Percentiles rank a stretch among this genome's conserved stretches.
Conservation (phyloP, 2,888 invertebrate species). For the Andrena praecox region DNA sequence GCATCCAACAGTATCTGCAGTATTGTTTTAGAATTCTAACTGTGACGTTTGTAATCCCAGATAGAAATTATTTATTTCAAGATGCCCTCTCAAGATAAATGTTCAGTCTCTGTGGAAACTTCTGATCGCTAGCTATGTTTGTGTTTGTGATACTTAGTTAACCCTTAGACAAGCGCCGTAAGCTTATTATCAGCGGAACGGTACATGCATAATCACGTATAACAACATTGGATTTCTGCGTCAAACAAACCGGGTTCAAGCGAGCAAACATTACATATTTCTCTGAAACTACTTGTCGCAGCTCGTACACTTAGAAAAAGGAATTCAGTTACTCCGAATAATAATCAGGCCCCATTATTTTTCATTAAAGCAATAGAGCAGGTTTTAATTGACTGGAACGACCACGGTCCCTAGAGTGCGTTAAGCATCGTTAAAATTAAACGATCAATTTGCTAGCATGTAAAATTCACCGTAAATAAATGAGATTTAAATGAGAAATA, state of each 20-base stretch:
- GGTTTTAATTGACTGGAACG: too few relatives aligned
- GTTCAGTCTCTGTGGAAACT: conserved; percentile 13
- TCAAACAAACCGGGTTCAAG: background rate
- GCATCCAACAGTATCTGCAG: too few relatives aligned
- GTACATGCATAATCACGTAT: conserved; percentile 39
- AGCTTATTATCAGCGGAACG: conserved; percentile 51
- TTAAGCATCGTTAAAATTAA: too few relatives aligned
- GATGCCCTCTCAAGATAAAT: background rate
- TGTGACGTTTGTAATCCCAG: background rate
- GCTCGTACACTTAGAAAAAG: background rate
- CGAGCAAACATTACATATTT: conserved; percentile 3
- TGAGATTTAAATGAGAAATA: too few relatives aligned
- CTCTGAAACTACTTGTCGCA: background rate
- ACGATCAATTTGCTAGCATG: too few relatives aligned
- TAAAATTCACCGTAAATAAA: too few relatives aligned
- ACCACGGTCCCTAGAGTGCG: too few relatives aligned
- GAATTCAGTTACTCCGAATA: too few relatives aligned
- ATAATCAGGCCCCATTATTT: too few relatives aligned
- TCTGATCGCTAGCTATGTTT: conserved; percentile 41
- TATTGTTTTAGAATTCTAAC: background rate
- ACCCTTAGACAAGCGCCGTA: conserved; percentile 49
- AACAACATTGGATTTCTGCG: conserved; percentile 40
- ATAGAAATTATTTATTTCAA: conserved; percentile 6
- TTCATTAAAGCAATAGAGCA: too few relatives aligned
- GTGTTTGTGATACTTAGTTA: conserved; percentile 49